Percentiles rank a stretch among this genome's conserved stretches.
Conservation (phyloP, 92 coral and sea anemone species). For the Diadumene lineata region DNA sequence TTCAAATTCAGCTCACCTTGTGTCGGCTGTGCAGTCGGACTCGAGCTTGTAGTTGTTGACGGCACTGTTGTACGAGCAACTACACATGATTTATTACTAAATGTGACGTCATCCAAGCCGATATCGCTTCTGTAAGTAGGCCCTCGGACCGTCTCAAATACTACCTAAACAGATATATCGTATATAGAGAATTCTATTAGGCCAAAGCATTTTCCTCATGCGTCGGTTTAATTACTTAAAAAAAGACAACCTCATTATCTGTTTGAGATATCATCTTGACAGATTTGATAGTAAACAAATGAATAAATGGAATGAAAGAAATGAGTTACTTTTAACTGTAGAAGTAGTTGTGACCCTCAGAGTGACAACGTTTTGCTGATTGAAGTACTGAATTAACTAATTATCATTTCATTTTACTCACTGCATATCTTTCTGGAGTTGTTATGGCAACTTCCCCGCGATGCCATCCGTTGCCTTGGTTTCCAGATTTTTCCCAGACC, state of each 20-base stretch:
- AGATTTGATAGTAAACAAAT: no score
- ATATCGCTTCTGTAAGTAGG: conserved; percentile 23
- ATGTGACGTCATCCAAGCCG: conserved; percentile 34
- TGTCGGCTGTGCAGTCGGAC: neutral
- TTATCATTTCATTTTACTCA: conserved; percentile 3
- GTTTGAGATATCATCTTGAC: no score
- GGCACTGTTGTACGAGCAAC: neutral
- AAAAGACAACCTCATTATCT: no score
- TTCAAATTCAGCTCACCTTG: conserved; percentile 1
- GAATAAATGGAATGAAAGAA: no score
- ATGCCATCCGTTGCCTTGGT: conserved; percentile 51
- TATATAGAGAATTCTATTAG: no score
- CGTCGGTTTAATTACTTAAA: no score
- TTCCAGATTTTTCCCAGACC: conserved; percentile 26
- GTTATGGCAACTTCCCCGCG: conserved; percentile 21
- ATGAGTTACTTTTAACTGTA: no score
- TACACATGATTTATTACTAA: conserved; percentile 9
- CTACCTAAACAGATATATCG: conserved; percentile 1
- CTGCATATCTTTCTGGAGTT: conserved; percentile 17
- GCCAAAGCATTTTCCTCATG: no score
- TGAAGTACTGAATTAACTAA: no score
- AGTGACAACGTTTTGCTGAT: no score
- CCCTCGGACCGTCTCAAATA: conserved; percentile 21
- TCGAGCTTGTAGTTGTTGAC: conserved; percentile 2
- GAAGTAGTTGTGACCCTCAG: no score